A percentile compares a stretch with the other conserved stretches of the same genome.
Evolutionary conservation across 2,888 invertebrate genomes (phyloP).

Genomic region (Pantelozetes paolii): DNA sequence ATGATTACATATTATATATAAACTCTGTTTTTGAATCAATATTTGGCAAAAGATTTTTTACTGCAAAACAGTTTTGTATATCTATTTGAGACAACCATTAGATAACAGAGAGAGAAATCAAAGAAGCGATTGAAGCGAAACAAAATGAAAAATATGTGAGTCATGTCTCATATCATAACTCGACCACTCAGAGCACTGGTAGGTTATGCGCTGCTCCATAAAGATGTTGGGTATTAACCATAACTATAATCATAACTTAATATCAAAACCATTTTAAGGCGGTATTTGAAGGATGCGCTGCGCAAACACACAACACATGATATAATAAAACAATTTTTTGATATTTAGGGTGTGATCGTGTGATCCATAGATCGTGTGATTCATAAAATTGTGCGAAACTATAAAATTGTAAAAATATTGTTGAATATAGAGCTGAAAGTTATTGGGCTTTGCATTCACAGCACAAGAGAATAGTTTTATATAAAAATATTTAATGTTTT

Average conservation of each 20-base stretch:
- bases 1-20: slow-evolving; percentile 16
- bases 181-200: slow-evolving; percentile 21
- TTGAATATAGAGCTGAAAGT: slow-evolving; percentile 22
- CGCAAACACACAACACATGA: slow-evolving; percentile 4
- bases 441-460: neutral
- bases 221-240: slow-evolving; percentile 33
- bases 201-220: slow-evolving; percentile 18
- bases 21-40: neutral
- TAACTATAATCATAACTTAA: slow-evolving; percentile 37
- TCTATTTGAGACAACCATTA: slow-evolving; percentile 10
- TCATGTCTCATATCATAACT: slow-evolving; percentile 32
- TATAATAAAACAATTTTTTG: neutral
- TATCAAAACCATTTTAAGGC: slow-evolving; percentile 19
- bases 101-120: slow-evolving; percentile 10
- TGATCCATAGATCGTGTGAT: no score
- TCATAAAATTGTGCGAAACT: neutral
- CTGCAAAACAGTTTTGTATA: neutral
- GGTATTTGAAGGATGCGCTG: slow-evolving; percentile 37
- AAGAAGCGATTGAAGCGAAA: neutral
- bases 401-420: slow-evolving; percentile 12
- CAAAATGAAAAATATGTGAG: neutral
- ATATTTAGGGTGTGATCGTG: slow-evolving; percentile 26
- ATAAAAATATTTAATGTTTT: slow-evolving; percentile 29
- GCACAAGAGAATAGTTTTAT: neutral
- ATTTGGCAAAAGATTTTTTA: neutral